A percentile compares a stretch with the other conserved stretches of the same genome.
These are phyloP conservation scores for Naja naja DNA, from an alignment of 2,113 vertebrate genomes.

Conservation along the genomic window DNA sequence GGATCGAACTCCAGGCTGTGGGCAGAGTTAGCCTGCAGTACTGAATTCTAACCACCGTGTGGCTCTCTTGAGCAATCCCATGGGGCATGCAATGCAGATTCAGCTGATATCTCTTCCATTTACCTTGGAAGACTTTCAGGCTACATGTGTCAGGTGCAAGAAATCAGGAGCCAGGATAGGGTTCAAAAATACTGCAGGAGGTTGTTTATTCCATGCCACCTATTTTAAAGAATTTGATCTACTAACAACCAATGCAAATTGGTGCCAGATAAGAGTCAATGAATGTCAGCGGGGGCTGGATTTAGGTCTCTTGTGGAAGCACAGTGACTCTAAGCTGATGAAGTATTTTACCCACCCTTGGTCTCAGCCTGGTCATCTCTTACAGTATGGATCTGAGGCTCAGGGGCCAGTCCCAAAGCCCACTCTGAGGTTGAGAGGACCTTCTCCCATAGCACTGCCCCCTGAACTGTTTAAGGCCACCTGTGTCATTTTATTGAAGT, in stretches of 20 bases:
- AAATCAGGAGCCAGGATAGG: not conserved
- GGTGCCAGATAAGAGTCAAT: not conserved
- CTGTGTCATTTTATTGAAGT: not conserved
- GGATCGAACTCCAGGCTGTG: not conserved
- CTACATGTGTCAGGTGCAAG: not conserved
- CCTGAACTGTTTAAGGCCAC: not conserved
- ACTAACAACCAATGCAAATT: not conserved
- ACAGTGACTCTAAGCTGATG: not conserved
- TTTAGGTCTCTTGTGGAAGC: not conserved
- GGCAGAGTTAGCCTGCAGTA: not conserved
- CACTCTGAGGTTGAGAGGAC: not conserved
- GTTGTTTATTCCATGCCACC: not conserved
- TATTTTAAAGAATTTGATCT: not conserved
- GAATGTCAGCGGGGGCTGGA: not conserved
- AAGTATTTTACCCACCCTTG: not conserved
- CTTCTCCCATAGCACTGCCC: not conserved
- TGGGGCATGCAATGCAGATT: not conserved
- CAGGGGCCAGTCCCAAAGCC: not conserved
- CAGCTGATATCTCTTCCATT: not conserved
- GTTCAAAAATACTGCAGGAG: not conserved
- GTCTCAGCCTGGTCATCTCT: not conserved
- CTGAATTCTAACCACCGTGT: not conserved
- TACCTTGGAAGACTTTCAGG: not conserved
- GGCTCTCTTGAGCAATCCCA: not conserved
- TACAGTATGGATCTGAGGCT: not conserved